Evolutionary conservation across 2,113 vertebrate genomes (phyloP), one percentile per base, ranked within the genome.

Genomic region (Poecile atricapillus): DNA sequence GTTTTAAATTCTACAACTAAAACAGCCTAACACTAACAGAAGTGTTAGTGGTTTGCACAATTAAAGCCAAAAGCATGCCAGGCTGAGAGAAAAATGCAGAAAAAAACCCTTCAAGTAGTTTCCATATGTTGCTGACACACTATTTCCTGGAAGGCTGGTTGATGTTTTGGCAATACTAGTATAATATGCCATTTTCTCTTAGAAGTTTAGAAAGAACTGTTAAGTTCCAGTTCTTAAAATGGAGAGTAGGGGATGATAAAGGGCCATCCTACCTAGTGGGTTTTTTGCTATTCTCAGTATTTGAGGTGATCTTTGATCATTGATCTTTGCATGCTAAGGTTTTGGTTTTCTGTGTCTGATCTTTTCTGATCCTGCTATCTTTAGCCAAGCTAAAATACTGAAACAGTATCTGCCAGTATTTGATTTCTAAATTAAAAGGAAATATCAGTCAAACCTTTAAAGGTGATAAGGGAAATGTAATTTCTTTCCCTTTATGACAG

Each of bases 131-230:
- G 71, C 70, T 93, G 90, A 93, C 69, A 50, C 56, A 10, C 35
- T 73, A 12, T 97, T 93, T 94, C 87, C 88, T 92, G 78, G 83
- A 87, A 84, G 55, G 46, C 43, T 63, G 65, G n/a, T 69, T 83
- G 63, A 62, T 80, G 37, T 43, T 33, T 81, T 91, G 84, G 78
- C 71, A 78, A 71, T 83, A 79, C 20, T 74, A 64, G 21, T 64
- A 31, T 35, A 75, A 33, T 73, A 52, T 89, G 33, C 46, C 47
- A 49, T 83, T 89, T 84, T 73, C 39, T 68, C 8, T 39, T 78
- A 55, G 12, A 89, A 76, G 22, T 52, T 92, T 85, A 65, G 56
- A 37, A 89, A 81, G 68, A 85, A 44, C 15, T 16, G 11, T 67
- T 41, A 83, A 81, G 41, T 67, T 85, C 12, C 28, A 59, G 47